Evolutionary conservation across 64 coral and sea anemone species (phyloP).

Genomic region (Anthopleura sola): DNA sequence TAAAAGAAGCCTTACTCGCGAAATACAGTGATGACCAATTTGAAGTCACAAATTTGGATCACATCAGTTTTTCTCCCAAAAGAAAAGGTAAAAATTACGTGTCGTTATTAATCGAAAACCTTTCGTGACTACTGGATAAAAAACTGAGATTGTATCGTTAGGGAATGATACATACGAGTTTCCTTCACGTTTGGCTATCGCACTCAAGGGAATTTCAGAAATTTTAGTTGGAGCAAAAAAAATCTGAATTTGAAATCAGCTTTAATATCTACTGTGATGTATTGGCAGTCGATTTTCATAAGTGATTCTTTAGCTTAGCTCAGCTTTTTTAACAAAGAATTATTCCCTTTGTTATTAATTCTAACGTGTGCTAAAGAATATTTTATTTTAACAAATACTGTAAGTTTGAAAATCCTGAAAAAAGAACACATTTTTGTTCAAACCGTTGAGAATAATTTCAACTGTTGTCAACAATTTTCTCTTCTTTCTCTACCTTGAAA

Average conservation of each 20-base stretch:
- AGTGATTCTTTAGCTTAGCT: too few species aligned
- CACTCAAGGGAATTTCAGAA: not conserved
- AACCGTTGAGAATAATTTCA: not conserved
- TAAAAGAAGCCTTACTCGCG: slow-evolving; percentile 47
- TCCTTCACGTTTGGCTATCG: not conserved
- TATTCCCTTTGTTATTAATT: too few species aligned
- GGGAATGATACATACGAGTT: not conserved
- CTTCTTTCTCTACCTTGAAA: too few species aligned
- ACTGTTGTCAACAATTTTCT: too few species aligned
- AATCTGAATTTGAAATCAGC: not conserved
- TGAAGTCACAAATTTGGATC: slow-evolving; percentile 11
- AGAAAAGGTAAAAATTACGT: slow-evolving; percentile 39
- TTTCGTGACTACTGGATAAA: not conserved
- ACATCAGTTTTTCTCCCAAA: slow-evolving; percentile 51
- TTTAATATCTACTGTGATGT: not conserved
- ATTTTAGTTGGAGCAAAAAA: not conserved
- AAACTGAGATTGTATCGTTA: not conserved
- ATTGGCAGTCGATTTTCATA: not conserved
- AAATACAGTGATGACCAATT: slow-evolving; percentile 48
- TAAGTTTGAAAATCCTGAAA: not conserved
- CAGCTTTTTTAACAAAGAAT: too few species aligned
- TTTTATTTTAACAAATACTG: too few species aligned
- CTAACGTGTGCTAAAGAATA: too few species aligned
- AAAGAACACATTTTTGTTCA: not conserved
- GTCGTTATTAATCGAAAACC: not conserved